Percentiles rank a stretch among this genome's conserved stretches.
Evolutionary conservation across 1,140 invertebrate genomes (phyloP).

Genomic region (Diabrotica undecimpunctata): DNA sequence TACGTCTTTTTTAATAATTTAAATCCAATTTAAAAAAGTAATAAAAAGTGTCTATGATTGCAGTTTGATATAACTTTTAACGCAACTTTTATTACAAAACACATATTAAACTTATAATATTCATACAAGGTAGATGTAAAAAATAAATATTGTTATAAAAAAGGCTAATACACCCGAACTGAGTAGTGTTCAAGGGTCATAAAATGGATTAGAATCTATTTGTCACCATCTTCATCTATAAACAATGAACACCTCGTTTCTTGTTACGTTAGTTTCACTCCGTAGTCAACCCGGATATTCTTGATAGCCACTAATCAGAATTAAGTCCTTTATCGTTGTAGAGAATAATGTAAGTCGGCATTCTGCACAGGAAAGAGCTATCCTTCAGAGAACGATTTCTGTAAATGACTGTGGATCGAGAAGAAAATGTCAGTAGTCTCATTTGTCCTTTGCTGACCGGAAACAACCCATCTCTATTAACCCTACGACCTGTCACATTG

Average conservation of each 20-base stretch:
- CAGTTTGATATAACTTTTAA: too few relatives aligned
- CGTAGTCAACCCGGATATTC: slow-evolving; percentile 10
- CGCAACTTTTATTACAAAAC: too few relatives aligned
- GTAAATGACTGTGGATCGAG: slow-evolving; percentile 1
- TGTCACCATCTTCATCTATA: background rate
- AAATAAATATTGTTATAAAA: too few relatives aligned
- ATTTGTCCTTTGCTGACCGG: slow-evolving; percentile 1
- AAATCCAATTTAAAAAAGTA: too few relatives aligned
- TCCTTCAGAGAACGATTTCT: slow-evolving; percentile 9
- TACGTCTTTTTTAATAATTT: too few relatives aligned
- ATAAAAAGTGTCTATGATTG: too few relatives aligned
- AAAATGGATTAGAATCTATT: too few relatives aligned
- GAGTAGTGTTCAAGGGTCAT: too few relatives aligned
- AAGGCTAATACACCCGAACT: too few relatives aligned
- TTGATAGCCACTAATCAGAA: slow-evolving; percentile 11
- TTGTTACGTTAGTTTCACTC: background rate
- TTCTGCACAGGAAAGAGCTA: slow-evolving; percentile 1
- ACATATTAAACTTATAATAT: too few relatives aligned
- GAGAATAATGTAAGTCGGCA: slow-evolving; percentile 1
- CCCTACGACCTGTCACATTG: background rate
- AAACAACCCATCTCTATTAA: background rate
- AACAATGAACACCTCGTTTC: background rate
- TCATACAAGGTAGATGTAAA: too few relatives aligned
- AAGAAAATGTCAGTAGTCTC: slow-evolving; percentile 2
- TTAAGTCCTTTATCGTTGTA: slow-evolving; percentile 8